Base-by-base conservation (phyloP, 2,113 vertebrate genomes). In the Pseudorectes ferrugineus region DNA sequence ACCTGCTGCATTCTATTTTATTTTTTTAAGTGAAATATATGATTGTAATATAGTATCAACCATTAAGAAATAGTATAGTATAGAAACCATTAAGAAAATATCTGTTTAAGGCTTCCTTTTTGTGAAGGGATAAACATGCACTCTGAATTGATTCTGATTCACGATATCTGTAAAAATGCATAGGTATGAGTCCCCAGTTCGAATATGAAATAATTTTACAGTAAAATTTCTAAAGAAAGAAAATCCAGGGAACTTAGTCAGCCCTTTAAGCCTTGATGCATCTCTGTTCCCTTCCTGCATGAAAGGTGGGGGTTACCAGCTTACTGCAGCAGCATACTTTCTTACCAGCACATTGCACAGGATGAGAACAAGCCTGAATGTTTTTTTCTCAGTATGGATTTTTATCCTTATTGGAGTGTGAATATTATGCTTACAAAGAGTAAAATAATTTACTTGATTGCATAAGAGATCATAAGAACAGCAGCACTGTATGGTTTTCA, bases 171-270 rank as follows among this genome's bases (percentile, higher is more conserved):
- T n/a, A 78, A 36, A 63, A 61, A 65, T 36, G 12, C 23, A 23
- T 12, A 72, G 10, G 20, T 59, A 31, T 6, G 5, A 61, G 15
- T 43, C 14, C 3, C 5, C 2, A 3, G 1, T n/a, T 76, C 0
- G 0, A 82, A 70, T 36, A 35, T 5, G 14, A 91, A 73, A 68
- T 43, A 57, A 81, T 71, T 85, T 63, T 81, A 40, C 6, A 45
- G 24, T 40, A 78, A 62, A 36, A 48, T 74, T 85, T 83, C 14
- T 62, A 22, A 66, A 61, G 45, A 71, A 88, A 55, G 10, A 72
- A 61, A 73, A 36, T 38, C 18, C 36, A 66, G 21, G 22, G 7
- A 89, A 74, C 0, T 65, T 52, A 58, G 13, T n/a, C 12, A n/a
- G 25, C 9, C 5, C 9, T 65, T 68, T 71, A 55, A 54, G 5